Evolutionary conservation across 1,140 invertebrate genomes (phyloP).

Genomic region (Neoseiulus cucumeris): DNA sequence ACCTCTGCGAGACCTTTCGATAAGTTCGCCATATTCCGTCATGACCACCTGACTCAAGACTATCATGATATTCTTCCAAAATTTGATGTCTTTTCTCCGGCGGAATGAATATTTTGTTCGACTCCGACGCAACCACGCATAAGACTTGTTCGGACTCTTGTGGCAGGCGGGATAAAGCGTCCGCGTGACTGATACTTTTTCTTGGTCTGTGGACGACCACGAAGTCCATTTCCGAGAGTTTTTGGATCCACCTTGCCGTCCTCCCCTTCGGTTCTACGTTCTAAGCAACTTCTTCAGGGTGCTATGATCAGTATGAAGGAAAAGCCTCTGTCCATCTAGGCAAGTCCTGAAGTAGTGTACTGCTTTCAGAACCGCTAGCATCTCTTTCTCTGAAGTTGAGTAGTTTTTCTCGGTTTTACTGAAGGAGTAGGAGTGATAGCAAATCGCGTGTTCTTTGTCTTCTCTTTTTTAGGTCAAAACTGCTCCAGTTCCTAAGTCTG

Average conservation of each 20-base stretch:
- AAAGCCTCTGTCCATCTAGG: background rate
- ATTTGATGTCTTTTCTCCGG: too few species aligned
- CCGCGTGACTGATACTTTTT: constrained; percentile 11
- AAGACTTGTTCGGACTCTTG: too few species aligned
- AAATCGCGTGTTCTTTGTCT: background rate
- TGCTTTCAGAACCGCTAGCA: background rate
- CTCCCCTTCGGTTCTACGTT: constrained; percentile 2
- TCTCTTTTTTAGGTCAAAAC: background rate
- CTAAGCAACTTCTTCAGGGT: constrained; percentile 10
- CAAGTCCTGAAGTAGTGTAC: constrained; percentile 12
- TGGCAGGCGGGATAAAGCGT: background rate
- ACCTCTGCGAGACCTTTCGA: too few species aligned
- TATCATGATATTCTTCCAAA: too few species aligned
- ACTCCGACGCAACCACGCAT: too few species aligned
- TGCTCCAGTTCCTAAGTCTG: background rate
- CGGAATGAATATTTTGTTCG: too few species aligned
- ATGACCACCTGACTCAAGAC: too few species aligned
- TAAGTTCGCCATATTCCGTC: too few species aligned
- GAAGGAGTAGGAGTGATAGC: background rate
- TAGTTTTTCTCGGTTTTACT: background rate
- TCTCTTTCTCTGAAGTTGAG: background rate
- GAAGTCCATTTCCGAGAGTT: constrained; percentile 12
- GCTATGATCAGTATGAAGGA: constrained; percentile 12
- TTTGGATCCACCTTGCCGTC: constrained; percentile 13
- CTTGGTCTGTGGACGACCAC: constrained; percentile 12